Base-by-base conservation (phyloP, 1,140 invertebrate species). In the Cephus cinctus region DNA sequence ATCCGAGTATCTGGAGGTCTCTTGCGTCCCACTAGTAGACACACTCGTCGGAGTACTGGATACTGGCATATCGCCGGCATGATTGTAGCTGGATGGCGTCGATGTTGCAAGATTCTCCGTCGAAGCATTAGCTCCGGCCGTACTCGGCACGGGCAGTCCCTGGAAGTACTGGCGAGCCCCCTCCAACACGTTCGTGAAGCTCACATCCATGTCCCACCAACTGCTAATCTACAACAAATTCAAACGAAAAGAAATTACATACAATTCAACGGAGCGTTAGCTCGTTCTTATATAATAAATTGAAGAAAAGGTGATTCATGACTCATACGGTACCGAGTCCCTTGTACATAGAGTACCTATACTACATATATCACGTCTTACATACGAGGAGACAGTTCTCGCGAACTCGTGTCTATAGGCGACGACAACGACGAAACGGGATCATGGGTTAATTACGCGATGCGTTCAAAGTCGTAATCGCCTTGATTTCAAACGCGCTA, bases 121-220 rank as follows among this genome's bases (percentile, higher is more conserved):
- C 67, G 48, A 66, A 57, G 47, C 43, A 59, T 71, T 69, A 65
- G 76, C 67, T 71, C 76, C 67, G 63, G 80, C 68, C 53, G 73
- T 66, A 50, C 78, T 76, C 35, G 79, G 75, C 58, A 81, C 80
- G 46, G 86, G 86, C 65, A 87, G 74, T 68, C 86, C 86, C 80
- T 87, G 84, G 76, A 87, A 87, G 78, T 86, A 88, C 78, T 86
- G 86, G 66, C 86, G 83, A 71, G 84, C 85, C 74, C 84, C 85
- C 81, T 87, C 85, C 80, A 88, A 78, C 78, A 87, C 84, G 81
- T 87, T 87, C 68, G 83, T 85, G 71, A 86, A 85, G 76, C 81
- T 83, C 69, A 83, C 82, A 81, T 87, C 86, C 86, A 88, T 88
- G 74, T 78, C 80, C 77, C 75, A 75, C 76, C 76, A 71, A 69